Conservation (phyloP, 2,797 vertebrate genomes). For the Echiichthys vipera region DNA sequence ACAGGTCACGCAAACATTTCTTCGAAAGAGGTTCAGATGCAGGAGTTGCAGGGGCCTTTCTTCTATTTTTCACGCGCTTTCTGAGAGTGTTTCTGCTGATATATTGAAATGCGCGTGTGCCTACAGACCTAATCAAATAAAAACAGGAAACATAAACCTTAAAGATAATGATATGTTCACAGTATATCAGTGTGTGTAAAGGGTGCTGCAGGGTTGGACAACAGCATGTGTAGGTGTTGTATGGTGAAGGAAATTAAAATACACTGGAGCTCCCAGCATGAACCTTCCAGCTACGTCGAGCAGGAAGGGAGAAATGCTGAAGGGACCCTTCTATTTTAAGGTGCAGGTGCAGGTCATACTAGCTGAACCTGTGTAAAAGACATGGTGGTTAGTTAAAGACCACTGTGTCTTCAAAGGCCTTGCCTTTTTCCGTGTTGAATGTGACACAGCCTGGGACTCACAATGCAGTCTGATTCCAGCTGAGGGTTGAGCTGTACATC, state of each 20-base stretch:
- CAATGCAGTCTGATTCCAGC: conserved; percentile 54
- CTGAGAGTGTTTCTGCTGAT: neutral
- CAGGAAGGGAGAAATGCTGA: conserved; percentile 1
- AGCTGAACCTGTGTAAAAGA: conserved; percentile 19
- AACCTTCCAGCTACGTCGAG: conserved; percentile 14
- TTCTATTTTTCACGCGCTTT: conserved; percentile 37
- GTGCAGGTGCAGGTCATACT: conserved; percentile 4
- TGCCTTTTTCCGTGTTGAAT: conserved; percentile 16
- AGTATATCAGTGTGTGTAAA: conserved; percentile 21
- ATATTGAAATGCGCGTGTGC: neutral
- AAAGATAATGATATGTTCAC: conserved; percentile 33
- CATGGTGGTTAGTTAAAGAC: conserved; percentile 15
- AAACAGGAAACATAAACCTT: neutral
- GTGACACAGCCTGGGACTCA: conserved; percentile 53
- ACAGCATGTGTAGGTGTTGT: conserved; percentile 43
- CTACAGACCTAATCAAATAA: conserved; percentile 1
- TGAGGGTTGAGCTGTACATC: conserved; percentile 60
- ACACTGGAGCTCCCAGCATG: conserved; percentile 7
- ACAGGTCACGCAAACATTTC: conserved; percentile 58
- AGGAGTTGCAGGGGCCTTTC: conserved; percentile 12
- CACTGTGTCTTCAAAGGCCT: neutral
- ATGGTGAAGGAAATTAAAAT: conserved; percentile 43
- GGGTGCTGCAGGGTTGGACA: conserved; percentile 37
- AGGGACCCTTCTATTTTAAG: conserved; percentile 30
- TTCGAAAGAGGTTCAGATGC: conserved; percentile 12